A percentile compares a stretch with the other conserved stretches of the same genome.
Evolutionary conservation across 2,113 vertebrate species (phyloP).

Genomic region (Boleophthalmus pectinirostris): DNA sequence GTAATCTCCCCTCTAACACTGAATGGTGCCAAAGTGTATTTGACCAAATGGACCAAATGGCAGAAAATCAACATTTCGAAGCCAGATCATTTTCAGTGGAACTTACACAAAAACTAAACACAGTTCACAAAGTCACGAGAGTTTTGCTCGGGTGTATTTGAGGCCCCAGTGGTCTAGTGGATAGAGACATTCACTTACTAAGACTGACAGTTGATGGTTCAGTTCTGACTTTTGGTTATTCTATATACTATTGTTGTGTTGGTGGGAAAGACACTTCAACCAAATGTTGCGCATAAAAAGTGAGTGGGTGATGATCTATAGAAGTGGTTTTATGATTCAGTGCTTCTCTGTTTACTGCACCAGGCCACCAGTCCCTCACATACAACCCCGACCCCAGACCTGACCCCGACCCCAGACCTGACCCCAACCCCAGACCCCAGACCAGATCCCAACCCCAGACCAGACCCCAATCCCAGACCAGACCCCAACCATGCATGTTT

Average conservation of each 20-base stretch:
- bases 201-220: not conserved
- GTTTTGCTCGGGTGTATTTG: not conserved
- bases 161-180: not conserved
- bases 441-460: no score
- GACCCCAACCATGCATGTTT: no score
- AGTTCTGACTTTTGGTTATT: not conserved
- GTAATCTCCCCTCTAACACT: not conserved
- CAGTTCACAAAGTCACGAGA: not conserved
- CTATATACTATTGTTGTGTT: not conserved
- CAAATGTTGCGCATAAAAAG: no score
- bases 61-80: not conserved
- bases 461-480: no score
- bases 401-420: no score
- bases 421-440: no score
- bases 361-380: no score
- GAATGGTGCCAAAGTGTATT: not conserved
- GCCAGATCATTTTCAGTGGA: not conserved
- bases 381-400: no score
- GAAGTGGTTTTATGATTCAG: no score
- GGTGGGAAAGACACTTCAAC: not conserved
- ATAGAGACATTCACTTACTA: not conserved
- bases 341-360: no score
- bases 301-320: no score
- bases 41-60: not conserved
- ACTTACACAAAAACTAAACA: not conserved